Base-by-base conservation (phyloP, 1,140 invertebrate genomes). In the Paralvinella palmiformis region DNA sequence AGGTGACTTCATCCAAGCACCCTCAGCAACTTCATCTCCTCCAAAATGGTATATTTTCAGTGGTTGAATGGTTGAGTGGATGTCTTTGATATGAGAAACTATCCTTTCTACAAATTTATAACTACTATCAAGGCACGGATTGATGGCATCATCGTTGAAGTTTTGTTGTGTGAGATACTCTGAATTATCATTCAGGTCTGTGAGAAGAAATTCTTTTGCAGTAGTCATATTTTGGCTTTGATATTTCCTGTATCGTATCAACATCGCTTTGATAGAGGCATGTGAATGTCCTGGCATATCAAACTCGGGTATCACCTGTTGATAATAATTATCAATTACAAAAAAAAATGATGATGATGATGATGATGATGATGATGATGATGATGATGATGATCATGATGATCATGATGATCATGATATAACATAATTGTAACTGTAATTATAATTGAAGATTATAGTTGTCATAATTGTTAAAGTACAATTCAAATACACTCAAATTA, bases 271-370 rank as follows among this genome's bases (percentile, higher is more conserved):
- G 29, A 78, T 73, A n/a, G 74, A 72, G 17, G 77, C 77, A 27
- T 72, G 71, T 6, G 71, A 66, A 63, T 79, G 77, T 1, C 72
- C 73, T 1, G 77, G 76, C 61, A 73, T 71, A 50, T 78, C 74
- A 37, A 79, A 68, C 67, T 78, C 77, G 32, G 77, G 77, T 45
- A 78, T 74, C 27, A 79, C 66, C 61, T 74, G 59, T 41, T n/a
- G 37, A 41, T 41, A n/a, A 41, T n/a, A 41, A 13, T 41, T 10
- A 41, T 41, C n/a, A n/a, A n/a, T n/a, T n/a, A n/a, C n/a, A n/a
- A n/a, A n/a, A n/a, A n/a, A n/a, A n/a, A n/a, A n/a, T n/a, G n/a
- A n/a, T n/a, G n/a, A n/a, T n/a, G n/a, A n/a, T n/a, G n/a, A n/a
- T n/a, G n/a, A n/a, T n/a, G n/a, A n/a, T n/a, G n/a, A n/a, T n/a